Conservation (phyloP, 2,113 vertebrate species). For the Brachyhypopomus gauderio region DNA sequence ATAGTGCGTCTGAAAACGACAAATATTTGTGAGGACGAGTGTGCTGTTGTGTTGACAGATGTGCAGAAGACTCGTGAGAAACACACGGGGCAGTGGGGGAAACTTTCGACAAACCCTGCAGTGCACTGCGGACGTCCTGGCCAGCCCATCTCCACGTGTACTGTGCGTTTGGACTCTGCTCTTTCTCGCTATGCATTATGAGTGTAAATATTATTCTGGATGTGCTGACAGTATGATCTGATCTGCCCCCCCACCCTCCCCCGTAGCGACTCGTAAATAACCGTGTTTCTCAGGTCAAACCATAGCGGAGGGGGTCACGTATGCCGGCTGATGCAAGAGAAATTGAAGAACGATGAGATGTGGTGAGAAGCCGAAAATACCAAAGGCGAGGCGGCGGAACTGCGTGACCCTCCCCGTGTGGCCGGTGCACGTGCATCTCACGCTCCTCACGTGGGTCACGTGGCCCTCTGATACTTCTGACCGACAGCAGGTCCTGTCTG, state of each 20-base stretch:
- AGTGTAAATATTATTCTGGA: background rate
- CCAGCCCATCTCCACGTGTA: background rate
- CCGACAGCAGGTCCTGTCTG: background rate
- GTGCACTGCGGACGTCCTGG: background rate
- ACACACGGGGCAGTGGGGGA: too few relatives aligned
- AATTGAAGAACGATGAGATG: constrained; percentile 2
- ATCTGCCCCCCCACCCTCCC: too few relatives aligned
- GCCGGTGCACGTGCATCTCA: background rate
- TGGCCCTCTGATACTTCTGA: background rate
- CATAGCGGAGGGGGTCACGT: background rate
- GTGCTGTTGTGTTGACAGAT: too few relatives aligned
- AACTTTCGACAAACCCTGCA: background rate
- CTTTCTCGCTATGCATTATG: background rate
- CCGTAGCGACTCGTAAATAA: constrained; percentile 51
- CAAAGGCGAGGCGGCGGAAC: constrained; percentile 17
- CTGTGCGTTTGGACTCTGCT: background rate
- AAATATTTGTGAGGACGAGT: too few relatives aligned
- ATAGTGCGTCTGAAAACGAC: too few relatives aligned
- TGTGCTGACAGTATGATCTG: background rate
- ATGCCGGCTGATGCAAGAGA: background rate
- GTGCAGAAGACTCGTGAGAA: too few relatives aligned
- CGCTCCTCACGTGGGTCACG: background rate
- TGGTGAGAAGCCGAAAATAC: background rate
- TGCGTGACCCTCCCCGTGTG: constrained; percentile 20
- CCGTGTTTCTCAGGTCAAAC: constrained; percentile 16